Evolutionary conservation across 2,113 vertebrate species (phyloP).

Genomic region (Anoplopoma fimbria): DNA sequence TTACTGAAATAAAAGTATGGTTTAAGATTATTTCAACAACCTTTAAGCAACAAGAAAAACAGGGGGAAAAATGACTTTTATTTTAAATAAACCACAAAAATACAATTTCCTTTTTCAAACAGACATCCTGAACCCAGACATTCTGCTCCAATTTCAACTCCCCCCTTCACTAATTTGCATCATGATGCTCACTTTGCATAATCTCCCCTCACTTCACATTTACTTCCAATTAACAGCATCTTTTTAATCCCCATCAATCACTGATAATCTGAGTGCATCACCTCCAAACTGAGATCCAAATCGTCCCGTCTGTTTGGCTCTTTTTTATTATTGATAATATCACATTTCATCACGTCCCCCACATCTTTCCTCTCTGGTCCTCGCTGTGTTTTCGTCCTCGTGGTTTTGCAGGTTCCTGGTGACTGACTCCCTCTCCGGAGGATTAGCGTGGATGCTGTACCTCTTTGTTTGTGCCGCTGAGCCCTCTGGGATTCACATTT

Average conservation of each 20-base stretch:
- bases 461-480: constrained; percentile 15
- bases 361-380: not conserved
- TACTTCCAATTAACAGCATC: constrained; percentile 30
- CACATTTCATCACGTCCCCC: not conserved
- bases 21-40: too few species aligned
- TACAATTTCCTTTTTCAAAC: not conserved
- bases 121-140: not conserved
- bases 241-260: constrained; percentile 73
- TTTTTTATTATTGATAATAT: constrained; percentile 10
- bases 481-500: constrained; percentile 7
- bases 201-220: constrained; percentile 40
- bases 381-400: not conserved
- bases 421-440: constrained; percentile 27
- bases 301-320: not conserved
- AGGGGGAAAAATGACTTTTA: not conserved
- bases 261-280: constrained; percentile 6
- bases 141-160: not conserved
- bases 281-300: constrained; percentile 11
- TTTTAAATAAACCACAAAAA: not conserved
- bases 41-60: not conserved
- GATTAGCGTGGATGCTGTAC: constrained; percentile 19
- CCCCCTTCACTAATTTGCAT: constrained; percentile 42
- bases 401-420: constrained; percentile 12
- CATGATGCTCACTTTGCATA: constrained; percentile 55
- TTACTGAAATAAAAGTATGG: too few species aligned